Evolutionary conservation across 2,888 invertebrate species (phyloP), one percentile per base, ranked within the genome.

Genomic region (Ernsta delagoae): DNA sequence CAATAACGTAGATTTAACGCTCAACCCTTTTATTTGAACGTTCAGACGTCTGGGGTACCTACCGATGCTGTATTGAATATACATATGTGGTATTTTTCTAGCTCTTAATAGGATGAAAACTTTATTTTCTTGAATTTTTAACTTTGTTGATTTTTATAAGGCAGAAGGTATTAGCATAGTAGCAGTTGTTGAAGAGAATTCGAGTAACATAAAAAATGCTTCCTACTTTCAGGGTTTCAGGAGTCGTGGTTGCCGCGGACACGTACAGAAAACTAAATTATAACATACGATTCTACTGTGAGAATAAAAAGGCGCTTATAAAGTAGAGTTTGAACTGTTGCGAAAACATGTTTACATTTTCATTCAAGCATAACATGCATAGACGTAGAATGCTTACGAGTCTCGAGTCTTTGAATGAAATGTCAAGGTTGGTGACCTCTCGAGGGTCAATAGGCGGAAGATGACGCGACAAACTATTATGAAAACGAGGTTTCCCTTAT

Each of bases 11-110:
- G 79, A 77, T 78, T 80, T 80, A 76, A 75, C 77, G 74, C 75
- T 70, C 77, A 80, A 82, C 86, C 87, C 86, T 84, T 85, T 84
- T 88, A 86, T 88, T 89, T 89, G 83, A 75, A 78, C 81, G 78
- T 77, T 76, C 75, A 78, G 78, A 79, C 78, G 78, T 75, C 73
- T 72, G 78, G 4, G 39, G 39, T 7, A 39, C 1, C 5, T n/a
- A n/a, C n/a, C n/a, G 39, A 39, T 39, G 76, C 72, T 72, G 77
- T 75, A 74, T 72, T 61, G 71, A 67, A n/a, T 39, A 39, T 64
- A 5, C n/a, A 4, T 48, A n/a, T n/a, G 11, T 53, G 16, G 59
- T 66, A 43, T 41, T 60, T 70, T 66, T 68, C 74, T n/a, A 4
- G 12, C 11, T 5, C 5, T 43, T 11, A 11, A 11, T 31, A 54